Evolutionary conservation across 2,888 invertebrate species (phyloP).

Genomic region (Papilio protenor): DNA sequence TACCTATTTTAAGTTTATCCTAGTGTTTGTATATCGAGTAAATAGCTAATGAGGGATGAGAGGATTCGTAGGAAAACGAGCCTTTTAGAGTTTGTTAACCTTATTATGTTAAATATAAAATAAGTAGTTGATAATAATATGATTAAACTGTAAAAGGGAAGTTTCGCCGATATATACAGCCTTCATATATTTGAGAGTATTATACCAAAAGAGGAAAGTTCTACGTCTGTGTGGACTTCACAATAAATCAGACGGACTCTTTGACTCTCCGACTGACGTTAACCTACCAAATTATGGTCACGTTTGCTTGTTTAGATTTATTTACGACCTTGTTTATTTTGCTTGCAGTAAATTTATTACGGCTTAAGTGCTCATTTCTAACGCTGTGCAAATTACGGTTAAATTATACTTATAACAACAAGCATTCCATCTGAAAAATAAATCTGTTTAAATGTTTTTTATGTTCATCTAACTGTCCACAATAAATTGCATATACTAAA

Average conservation of each 20-base stretch:
- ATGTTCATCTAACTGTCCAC: not conserved
- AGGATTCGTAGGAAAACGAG: not conserved
- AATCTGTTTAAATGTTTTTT: not conserved
- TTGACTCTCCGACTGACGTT: conserved; percentile 31
- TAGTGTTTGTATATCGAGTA: not conserved
- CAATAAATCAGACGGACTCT: conserved; percentile 39
- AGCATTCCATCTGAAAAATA: not conserved
- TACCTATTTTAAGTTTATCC: not conserved
- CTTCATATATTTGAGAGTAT: conserved; percentile 27
- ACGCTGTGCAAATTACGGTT: conserved; percentile 5
- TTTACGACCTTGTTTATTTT: conserved; percentile 40
- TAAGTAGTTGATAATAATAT: not conserved
- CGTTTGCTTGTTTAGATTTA: conserved; percentile 40
- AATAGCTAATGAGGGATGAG: not conserved
- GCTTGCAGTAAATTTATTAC: conserved; percentile 23
- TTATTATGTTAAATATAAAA: not conserved
- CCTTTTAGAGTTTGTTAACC: not conserved
- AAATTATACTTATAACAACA: conserved; percentile 3
- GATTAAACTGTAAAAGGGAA: not conserved
- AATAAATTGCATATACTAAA: not conserved
- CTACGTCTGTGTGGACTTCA: conserved; percentile 20
- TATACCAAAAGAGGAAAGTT: conserved; percentile 26
- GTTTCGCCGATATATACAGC: not conserved
- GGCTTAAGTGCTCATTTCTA: conserved; percentile 3
- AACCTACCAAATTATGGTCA: conserved; percentile 42